These are phyloP conservation scores for Monomorium pharaonis DNA, from an alignment of 1,140 invertebrate genomes.

Conservation along the genomic window DNA sequence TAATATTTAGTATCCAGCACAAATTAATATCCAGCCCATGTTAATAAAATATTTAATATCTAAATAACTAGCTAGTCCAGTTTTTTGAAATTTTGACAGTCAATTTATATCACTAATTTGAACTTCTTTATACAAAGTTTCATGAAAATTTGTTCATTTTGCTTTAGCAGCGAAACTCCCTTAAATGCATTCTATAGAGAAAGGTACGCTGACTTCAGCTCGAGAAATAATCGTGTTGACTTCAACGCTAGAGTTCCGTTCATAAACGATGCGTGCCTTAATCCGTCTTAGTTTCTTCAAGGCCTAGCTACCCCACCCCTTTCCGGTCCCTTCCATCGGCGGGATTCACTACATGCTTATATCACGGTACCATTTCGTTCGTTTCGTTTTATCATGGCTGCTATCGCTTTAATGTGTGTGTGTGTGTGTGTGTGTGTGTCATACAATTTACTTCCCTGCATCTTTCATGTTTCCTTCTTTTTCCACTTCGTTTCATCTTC, in stretches of 20 bases:
- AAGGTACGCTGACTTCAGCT: conserved; percentile 54
- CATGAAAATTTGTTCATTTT: too few relatives aligned
- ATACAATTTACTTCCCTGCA: conserved; percentile 18
- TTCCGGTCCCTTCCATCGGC: conserved; percentile 26
- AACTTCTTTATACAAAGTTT: too few relatives aligned
- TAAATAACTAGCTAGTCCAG: too few relatives aligned
- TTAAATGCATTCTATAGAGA: not conserved
- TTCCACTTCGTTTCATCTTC: conserved; percentile 29
- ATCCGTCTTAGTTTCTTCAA: conserved; percentile 68
- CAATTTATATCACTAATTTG: too few relatives aligned
- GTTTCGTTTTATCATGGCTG: conserved; percentile 13
- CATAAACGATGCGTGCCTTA: conserved; percentile 57
- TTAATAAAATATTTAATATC: too few relatives aligned
- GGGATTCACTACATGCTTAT: conserved; percentile 67
- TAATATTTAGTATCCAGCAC: not conserved
- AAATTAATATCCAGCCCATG: not conserved
- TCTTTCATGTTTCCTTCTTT: conserved; percentile 12
- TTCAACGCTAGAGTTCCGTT: conserved; percentile 50
- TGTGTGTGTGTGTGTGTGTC: too few relatives aligned
- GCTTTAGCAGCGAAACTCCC: too few relatives aligned
- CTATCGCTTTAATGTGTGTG: not conserved
- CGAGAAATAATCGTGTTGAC: conserved; percentile 49
- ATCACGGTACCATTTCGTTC: conserved; percentile 64
- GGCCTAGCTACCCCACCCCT: conserved; percentile 56
- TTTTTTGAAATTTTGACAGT: too few relatives aligned